phyloP scores from a whole-genome alignment of 2,113 vertebrate genomes.

The Tenrec ecaudatus region DNA sequence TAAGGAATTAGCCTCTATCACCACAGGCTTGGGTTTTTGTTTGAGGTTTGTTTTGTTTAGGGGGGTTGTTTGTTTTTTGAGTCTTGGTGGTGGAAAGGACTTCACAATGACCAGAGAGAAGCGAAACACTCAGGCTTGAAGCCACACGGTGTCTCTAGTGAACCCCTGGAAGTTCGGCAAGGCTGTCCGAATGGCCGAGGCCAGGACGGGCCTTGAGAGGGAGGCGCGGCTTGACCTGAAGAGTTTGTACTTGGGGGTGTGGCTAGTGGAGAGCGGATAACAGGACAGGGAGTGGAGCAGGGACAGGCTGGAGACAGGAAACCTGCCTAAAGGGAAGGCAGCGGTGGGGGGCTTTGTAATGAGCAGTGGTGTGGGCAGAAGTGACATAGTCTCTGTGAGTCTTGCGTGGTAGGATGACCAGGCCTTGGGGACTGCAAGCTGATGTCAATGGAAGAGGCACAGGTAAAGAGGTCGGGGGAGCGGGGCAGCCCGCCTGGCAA shows the following conservation, averaged over 20 bases:
- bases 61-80: too few relatives aligned
- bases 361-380: too few relatives aligned
- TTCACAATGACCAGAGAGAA: background rate
- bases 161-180: background rate
- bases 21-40: background rate
- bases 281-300: background rate
- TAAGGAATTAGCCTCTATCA: background rate
- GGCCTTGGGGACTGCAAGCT: background rate
- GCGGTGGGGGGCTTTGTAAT: accelerated
- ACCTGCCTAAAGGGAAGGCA: background rate
- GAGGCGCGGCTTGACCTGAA: background rate
- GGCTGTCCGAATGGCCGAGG: background rate
- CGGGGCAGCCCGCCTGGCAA: background rate
- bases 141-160: background rate
- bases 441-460: background rate
- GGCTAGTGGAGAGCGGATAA: background rate
- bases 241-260: accelerated
- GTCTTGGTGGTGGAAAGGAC: background rate
- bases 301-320: background rate
- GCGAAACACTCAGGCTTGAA: accelerated
- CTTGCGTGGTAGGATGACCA: background rate
- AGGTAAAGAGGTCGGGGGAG: background rate
- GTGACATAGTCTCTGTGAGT: accelerated
- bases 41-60: background rate
- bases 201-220: background rate